Base-by-base conservation (phyloP, 2,797 vertebrate species). In the Platyrinchus mystaceus region DNA sequence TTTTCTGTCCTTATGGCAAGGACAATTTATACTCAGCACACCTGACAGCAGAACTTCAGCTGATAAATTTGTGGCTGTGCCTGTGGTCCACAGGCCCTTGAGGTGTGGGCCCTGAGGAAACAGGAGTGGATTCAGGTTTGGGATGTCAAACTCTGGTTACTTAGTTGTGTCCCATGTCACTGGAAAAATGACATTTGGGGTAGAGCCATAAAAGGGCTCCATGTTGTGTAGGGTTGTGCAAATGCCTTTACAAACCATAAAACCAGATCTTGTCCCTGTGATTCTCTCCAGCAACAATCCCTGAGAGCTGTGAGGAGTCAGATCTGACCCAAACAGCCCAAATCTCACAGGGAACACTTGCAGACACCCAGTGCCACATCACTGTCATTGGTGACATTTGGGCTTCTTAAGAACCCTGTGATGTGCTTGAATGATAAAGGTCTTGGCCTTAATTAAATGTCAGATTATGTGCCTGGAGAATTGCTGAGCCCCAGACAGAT, bases 221-320 rank as follows among this genome's bases (percentile, higher is more conserved):
- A 0, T 2, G 1, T n/a, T 0, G 0, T 2, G 21, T 0, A 20
- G 34, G 55, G 67, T 37, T 41, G 21, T 60, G 18, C 14, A 20
- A 30, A 24, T 15, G 26, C 53, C 53, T 47, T 52, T 10, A 9
- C 8, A 82, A 78, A 36, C 28, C 30, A 2, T 6, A 30, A 84
- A 64, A 12, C 8, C 74, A 62, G 13, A 19, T 1, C 55, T 17
- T 41, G 19, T 2, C 34, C 23, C 12, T 2, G 14, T 6, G 44
- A 12, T 19, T 46, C 36, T 41, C 56, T 8, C 28, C 46, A 56
- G 2, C 10, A 10, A 0, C 12, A 15, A 8, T 11, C 60, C 28
- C 28, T 32, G 37, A 64, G 78, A 68, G 73, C 21, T 39, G 0
- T 4, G 26, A 28, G 30, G 41, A 37, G 53, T 14, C 47, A 41